Conservation (phyloP, 2,113 vertebrate genomes). For the Felis chaus region DNA sequence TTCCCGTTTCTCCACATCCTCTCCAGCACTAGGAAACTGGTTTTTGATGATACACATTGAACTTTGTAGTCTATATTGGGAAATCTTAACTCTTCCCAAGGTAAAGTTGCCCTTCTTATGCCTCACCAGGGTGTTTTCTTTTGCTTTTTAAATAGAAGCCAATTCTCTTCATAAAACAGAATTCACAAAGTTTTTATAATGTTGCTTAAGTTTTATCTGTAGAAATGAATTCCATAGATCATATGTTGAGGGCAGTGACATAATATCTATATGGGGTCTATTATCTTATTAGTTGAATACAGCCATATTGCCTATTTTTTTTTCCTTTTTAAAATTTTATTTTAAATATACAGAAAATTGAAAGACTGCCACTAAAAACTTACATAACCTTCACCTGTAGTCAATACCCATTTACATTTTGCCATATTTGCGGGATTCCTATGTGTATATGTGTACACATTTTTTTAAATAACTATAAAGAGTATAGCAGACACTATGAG, state of each 20-base stretch:
- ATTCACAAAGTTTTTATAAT: neutral
- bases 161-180: neutral
- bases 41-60: conserved; percentile 1
- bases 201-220: neutral
- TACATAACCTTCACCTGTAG: neutral
- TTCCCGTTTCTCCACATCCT: no score
- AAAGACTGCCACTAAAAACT: neutral
- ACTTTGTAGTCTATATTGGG: neutral
- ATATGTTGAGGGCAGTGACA: neutral
- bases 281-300: neutral
- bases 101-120: neutral
- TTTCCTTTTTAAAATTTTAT: neutral
- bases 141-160: neutral
- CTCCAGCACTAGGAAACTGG: neutral
- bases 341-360: neutral
- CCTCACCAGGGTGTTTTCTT: neutral
- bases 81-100: neutral
- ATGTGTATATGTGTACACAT: neutral
- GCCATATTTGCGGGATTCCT: neutral
- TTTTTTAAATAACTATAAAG: neutral
- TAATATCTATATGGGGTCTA: neutral
- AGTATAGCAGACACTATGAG: neutral
- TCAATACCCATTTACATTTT: neutral
- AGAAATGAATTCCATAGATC: neutral
- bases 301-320: neutral